Evolutionary conservation across 37 sponge, comb jelly and placozoan species (phyloP).

Genomic region (Axinella damicornis): DNA sequence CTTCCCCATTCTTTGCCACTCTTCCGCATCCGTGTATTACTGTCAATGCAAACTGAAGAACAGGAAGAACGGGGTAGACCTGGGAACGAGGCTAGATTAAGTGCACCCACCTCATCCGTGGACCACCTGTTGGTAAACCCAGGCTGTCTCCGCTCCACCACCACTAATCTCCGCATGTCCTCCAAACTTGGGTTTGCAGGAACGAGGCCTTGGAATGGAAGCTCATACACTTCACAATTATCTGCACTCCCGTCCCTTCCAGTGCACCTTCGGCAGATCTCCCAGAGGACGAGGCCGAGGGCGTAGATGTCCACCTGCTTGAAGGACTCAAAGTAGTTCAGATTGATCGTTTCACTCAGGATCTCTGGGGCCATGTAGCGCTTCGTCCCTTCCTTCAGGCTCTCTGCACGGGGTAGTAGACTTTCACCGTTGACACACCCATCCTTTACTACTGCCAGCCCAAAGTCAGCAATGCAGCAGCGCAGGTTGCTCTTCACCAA

Average conservation of each 20-base stretch:
- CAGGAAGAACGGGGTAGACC: no score
- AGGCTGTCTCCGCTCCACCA: conserved; percentile 73
- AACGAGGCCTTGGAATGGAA: conserved; percentile 84
- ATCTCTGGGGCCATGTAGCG: conserved; percentile 97
- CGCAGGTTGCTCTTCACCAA: conserved; percentile 84
- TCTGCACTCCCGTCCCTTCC: conserved; percentile 7
- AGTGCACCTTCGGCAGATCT: conserved; percentile 45
- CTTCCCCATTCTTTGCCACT: no score
- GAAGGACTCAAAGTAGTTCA: conserved; percentile 72
- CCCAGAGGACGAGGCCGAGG: conserved; percentile 95
- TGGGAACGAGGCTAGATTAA: no score
- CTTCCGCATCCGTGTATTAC: no score
- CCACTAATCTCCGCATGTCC: conserved; percentile 91
- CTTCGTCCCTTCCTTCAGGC: conserved; percentile 80
- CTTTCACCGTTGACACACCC: no score
- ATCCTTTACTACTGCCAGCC: conserved; percentile 72
- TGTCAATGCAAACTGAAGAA: no score
- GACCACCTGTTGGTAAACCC: conserved; percentile 71
- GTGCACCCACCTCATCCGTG: conserved; percentile 69
- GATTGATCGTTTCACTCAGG: conserved; percentile 79
- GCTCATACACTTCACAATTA: conserved; percentile 80
- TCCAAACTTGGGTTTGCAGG: conserved; percentile 91
- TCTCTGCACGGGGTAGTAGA: conserved; percentile 12
- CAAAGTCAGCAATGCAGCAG: conserved; percentile 95
- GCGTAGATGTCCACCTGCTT: conserved; percentile 84